phyloP scores from a whole-genome alignment of 1,140 invertebrate genomes.

The Cataglyphis hispanica region DNA sequence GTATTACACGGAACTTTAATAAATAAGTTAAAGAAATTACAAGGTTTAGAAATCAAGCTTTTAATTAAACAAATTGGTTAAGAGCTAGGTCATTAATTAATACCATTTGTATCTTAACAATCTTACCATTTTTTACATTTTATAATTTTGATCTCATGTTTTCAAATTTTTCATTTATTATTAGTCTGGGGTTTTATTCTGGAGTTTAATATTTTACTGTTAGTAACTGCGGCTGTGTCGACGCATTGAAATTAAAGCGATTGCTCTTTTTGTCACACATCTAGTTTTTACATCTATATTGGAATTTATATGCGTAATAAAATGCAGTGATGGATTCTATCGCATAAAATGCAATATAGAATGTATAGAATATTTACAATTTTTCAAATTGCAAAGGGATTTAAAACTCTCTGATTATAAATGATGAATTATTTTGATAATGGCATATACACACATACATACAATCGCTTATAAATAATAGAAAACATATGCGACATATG shows the following conservation, averaged over 20 bases:
- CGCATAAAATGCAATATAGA: neutral
- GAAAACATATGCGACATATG: neutral
- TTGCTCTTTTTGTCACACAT: neutral
- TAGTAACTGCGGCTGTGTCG: neutral
- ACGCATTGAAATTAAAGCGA: neutral
- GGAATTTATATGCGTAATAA: constrained; percentile 10
- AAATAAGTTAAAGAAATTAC: too few species aligned
- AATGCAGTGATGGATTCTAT: neutral
- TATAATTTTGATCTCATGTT: neutral
- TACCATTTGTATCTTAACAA: neutral
- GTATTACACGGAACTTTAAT: too few species aligned
- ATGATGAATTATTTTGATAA: constrained; percentile 38
- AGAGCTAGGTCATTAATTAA: neutral
- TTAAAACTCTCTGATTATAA: neutral
- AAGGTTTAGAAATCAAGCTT: neutral
- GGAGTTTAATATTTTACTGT: neutral
- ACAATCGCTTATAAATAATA: constrained; percentile 52
- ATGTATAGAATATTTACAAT: neutral
- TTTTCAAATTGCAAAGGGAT: neutral
- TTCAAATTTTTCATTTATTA: neutral
- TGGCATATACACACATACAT: neutral
- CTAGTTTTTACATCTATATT: neutral
- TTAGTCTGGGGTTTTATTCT: neutral
- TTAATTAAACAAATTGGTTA: neutral
- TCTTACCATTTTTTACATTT: neutral